Base-by-base conservation (phyloP, 2,888 invertebrate species). In the Eristalis tenax region DNA sequence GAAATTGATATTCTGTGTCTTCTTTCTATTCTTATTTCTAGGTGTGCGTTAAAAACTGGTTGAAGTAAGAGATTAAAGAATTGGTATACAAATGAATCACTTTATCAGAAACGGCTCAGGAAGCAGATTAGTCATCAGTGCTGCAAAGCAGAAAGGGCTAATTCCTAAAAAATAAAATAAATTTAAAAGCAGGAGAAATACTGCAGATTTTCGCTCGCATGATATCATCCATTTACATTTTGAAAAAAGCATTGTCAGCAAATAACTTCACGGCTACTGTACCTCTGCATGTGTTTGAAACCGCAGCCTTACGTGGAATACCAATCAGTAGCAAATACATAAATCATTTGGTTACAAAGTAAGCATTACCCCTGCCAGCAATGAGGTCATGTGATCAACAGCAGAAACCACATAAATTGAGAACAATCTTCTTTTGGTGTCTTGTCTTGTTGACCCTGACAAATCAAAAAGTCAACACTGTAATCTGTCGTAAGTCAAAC, bases 381-480 rank as follows among this genome's bases (percentile, higher is more conserved):
- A 50, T 50, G 50, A 18, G 50, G 50, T 50, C 50, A 50, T 18
- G 18, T 8, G 18, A 18, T 50, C 50, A n/a, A n/a, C 8, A 18
- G 18, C 50, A 18, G 18, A 50, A 50, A 18, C 8, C 50, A 50
- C n/a, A 18, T 50, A 50, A 50, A 50, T 50, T 50, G 6, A 18
- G 50, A 18, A 50, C 50, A 50, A 50, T 50, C 50, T 50, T 18
- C 50, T 18, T 50, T 26, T 28, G 26, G 23, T 59, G 59, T 13
- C 22, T 59, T 13, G 59, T 18, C 56, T 78, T 66, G 43, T 80
- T 80, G 50, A 80, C 79, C 79, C 61, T 18, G 66, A 8, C 23
- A 79, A 40, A 70, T 78, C 64, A 61, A 73, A 64, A 57, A 64
- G 56, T 66, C 73, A 66, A 70, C 64, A 70, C 15, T 35, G 15